These are phyloP conservation scores for Cygnus buccinator DNA, from an alignment of 2,113 vertebrate species.

Conservation along the genomic window DNA sequence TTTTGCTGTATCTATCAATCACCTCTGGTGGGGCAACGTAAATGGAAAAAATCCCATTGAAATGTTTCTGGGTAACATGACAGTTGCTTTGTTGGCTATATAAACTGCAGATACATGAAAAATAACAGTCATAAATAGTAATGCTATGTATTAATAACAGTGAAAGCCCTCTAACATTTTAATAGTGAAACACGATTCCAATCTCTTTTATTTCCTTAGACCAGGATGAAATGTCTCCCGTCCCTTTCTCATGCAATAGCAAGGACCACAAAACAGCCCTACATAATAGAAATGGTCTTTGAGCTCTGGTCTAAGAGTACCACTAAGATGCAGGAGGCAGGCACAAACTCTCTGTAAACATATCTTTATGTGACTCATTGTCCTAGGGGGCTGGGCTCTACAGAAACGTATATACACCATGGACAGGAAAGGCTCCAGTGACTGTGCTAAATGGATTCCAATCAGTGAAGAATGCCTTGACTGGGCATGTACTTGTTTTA, in stretches of 20 bases:
- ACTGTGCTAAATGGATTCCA: slow-evolving; percentile 54
- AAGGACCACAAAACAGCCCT: background rate
- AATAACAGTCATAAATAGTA: background rate
- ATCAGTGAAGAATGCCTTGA: slow-evolving; percentile 45
- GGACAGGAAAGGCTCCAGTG: slow-evolving; percentile 21
- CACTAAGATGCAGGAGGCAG: background rate
- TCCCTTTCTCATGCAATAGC: background rate
- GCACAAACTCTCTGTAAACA: background rate
- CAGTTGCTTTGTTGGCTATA: background rate
- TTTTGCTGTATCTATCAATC: background rate
- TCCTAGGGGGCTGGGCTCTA: slow-evolving; percentile 23
- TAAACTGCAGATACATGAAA: background rate
- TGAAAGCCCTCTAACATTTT: slow-evolving; percentile 6
- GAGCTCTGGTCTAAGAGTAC: background rate
- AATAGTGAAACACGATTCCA: background rate
- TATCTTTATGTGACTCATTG: background rate
- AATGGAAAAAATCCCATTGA: background rate
- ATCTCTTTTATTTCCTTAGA: background rate
- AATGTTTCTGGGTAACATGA: background rate
- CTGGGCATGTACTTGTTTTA: background rate
- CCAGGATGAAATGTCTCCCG: background rate
- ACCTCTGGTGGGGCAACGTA: background rate
- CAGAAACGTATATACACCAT: slow-evolving; percentile 45
- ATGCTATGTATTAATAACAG: background rate
- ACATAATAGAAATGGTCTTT: background rate